phyloP scores from a whole-genome alignment of 1,140 invertebrate genomes.

The Doryteuthis pealeii region DNA sequence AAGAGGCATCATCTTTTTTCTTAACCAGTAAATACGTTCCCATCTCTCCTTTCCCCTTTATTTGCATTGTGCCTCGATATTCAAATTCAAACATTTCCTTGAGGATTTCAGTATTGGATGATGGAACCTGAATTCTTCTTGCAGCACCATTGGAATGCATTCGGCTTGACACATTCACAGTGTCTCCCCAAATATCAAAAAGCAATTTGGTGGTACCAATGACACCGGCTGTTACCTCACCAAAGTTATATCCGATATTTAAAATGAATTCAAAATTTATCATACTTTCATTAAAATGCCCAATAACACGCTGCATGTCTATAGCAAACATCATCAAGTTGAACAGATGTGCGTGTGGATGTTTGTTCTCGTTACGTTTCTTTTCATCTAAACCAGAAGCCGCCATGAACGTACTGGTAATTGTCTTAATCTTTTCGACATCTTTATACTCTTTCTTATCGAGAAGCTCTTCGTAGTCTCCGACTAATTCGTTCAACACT shows the following conservation, averaged over 20 bases:
- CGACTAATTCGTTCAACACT: conserved; percentile 91
- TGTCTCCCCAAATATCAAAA: conserved; percentile 98
- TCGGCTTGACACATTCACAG: conserved; percentile 93
- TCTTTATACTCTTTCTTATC: conserved; percentile 79
- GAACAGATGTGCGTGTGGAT: conserved; percentile 78
- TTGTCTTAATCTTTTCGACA: conserved; percentile 98
- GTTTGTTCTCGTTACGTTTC: conserved; percentile 63
- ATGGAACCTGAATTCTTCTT: conserved; percentile 80
- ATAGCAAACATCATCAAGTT: conserved; percentile 86
- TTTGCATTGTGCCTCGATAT: conserved; percentile 54
- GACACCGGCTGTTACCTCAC: conserved; percentile 92
- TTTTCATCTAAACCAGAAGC: conserved; percentile 88
- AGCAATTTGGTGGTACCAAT: conserved; percentile 95
- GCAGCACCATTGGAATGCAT: conserved; percentile 83
- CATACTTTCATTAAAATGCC: conserved; percentile 82
- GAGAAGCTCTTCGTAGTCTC: conserved; percentile 92
- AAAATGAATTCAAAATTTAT: conserved; percentile 90
- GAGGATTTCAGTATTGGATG: conserved; percentile 61
- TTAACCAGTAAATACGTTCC: conserved; percentile 68
- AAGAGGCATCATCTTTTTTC: conserved; percentile 44
- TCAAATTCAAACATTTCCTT: conserved; percentile 62
- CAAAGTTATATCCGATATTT: conserved; percentile 70
- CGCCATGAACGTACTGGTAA: conserved; percentile 96
- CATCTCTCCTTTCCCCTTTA: conserved; percentile 62
- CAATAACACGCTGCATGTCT: conserved; percentile 79